phyloP scores from a whole-genome alignment of 2,888 invertebrate genomes.

The Eilema caniola region DNA sequence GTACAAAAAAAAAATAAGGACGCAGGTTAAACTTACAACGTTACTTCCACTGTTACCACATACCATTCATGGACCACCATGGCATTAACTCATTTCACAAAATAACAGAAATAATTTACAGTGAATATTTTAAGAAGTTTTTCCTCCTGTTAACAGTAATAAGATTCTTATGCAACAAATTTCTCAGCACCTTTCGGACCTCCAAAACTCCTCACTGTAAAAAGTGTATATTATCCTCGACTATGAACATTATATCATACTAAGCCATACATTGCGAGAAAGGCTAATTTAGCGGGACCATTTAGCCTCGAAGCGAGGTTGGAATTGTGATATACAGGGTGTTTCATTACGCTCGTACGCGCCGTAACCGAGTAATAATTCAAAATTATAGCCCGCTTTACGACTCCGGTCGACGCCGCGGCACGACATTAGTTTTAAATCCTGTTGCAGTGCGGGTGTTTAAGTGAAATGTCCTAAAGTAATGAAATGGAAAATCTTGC shows the following conservation, averaged over 20 bases:
- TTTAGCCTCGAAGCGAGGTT: slow-evolving; percentile 71
- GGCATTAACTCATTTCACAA: too few species aligned
- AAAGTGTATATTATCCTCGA: slow-evolving; percentile 49
- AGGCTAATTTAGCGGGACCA: slow-evolving; percentile 72
- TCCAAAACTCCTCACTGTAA: slow-evolving; percentile 17
- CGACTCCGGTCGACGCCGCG: slow-evolving; percentile 58
- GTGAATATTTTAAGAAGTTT: background rate
- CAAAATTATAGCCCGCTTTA: slow-evolving; percentile 79
- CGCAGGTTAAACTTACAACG: too few species aligned
- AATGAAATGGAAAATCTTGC: slow-evolving; percentile 27
- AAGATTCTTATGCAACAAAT: background rate
- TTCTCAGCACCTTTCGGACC: slow-evolving; percentile 8
- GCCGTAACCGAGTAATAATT: slow-evolving; percentile 75
- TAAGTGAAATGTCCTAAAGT: slow-evolving; percentile 49
- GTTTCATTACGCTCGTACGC: slow-evolving; percentile 77
- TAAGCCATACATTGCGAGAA: slow-evolving; percentile 60
- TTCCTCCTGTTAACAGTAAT: background rate
- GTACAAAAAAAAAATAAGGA: too few species aligned
- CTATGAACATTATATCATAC: slow-evolving; percentile 57
- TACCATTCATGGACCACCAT: too few species aligned
- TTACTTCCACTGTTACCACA: too few species aligned
- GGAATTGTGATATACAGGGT: slow-evolving; percentile 79
- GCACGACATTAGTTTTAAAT: slow-evolving; percentile 55
- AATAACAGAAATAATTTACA: too few species aligned
- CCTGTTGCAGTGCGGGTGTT: slow-evolving; percentile 51